Conservation (phyloP, 2,888 invertebrate species). For the Synergus umbraculus region DNA sequence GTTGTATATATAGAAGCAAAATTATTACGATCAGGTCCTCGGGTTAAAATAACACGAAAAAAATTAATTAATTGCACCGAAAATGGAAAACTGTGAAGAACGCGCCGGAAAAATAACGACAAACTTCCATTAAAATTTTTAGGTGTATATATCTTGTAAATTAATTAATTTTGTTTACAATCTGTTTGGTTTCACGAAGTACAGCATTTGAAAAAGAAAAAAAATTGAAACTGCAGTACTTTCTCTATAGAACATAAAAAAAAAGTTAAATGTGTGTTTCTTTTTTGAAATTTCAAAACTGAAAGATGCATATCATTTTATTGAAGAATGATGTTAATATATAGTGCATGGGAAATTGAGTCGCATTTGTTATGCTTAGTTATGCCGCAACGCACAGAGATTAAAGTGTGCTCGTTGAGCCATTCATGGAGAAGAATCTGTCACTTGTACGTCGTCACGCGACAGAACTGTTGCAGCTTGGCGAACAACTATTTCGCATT, state of each 20-base stretch:
- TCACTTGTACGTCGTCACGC: not conserved
- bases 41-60: not conserved
- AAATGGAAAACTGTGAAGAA: not conserved
- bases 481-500: constrained; percentile 42
- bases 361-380: not conserved
- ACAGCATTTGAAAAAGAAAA: not conserved
- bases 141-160: not conserved
- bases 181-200: not conserved
- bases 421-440: constrained; percentile 29
- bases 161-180: not conserved
- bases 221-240: too few species aligned
- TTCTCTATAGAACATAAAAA: too few species aligned
- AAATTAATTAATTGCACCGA: not conserved
- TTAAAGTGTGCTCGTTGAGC: constrained; percentile 3
- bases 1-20: not conserved
- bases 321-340: not conserved
- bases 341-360: not conserved
- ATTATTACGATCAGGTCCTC: not conserved
- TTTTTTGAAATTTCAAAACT: too few species aligned
- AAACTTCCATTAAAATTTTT: not conserved
- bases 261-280: too few species aligned
- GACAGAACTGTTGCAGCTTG: constrained; percentile 18
- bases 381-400: not conserved
- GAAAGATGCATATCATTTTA: not conserved
- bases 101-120: not conserved